These are phyloP conservation scores for Progne subis DNA, from an alignment of 2,113 vertebrate species.

Conservation along the genomic window DNA sequence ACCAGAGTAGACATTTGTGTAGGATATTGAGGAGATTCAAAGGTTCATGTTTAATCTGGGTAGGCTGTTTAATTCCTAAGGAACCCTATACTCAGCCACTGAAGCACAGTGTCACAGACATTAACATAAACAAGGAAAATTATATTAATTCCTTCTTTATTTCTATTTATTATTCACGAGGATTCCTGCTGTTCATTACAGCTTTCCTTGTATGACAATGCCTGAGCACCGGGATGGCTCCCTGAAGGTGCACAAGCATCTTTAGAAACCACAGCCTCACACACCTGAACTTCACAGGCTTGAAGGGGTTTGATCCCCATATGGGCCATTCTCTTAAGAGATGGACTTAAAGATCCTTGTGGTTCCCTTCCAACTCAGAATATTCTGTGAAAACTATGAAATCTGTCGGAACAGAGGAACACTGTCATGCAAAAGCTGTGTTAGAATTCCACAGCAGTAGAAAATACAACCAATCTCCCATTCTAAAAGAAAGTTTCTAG, in stretches of 20 bases:
- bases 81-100: background rate
- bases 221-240: background rate
- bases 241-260: background rate
- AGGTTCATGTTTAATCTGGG: background rate
- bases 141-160: background rate
- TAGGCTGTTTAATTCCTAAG: background rate
- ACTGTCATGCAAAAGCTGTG: background rate
- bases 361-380: background rate
- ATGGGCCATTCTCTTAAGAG: background rate
- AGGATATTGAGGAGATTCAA: background rate
- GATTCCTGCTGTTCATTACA: background rate
- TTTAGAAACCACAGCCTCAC: background rate
- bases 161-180: background rate
- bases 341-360: background rate
- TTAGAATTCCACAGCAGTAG: background rate
- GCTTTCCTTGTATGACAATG: background rate
- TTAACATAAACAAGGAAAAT: background rate
- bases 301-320: background rate
- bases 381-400: background rate
- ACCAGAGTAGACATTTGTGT: background rate
- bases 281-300: background rate
- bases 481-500: background rate
- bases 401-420: background rate
- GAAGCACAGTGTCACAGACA: background rate
- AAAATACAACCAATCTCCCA: background rate